These are phyloP conservation scores for Aphaenogaster ashmeadi DNA, from an alignment of 1,140 invertebrate species.

Conservation along the genomic window DNA sequence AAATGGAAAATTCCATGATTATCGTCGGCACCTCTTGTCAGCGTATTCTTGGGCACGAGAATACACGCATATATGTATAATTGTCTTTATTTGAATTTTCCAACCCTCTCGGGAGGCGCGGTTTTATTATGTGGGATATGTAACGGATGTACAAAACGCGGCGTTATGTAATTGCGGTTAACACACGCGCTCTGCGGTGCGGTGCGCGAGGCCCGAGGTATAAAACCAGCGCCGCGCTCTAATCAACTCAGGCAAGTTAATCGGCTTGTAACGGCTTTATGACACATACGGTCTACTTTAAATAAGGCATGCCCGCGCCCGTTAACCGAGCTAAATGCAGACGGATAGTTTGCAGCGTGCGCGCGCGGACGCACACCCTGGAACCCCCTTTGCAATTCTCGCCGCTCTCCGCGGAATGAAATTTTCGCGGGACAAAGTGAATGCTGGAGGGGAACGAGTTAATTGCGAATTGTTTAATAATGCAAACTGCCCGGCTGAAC, in stretches of 20 bases:
- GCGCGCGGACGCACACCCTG: neutral
- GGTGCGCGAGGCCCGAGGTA: slow-evolving; percentile 29
- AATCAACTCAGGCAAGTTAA: slow-evolving; percentile 63
- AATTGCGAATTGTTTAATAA: slow-evolving; percentile 70
- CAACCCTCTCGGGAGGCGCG: neutral
- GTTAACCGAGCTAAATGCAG: slow-evolving; percentile 41
- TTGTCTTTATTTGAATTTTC: slow-evolving; percentile 30
- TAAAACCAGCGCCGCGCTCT: slow-evolving; percentile 24
- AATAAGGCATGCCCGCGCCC: slow-evolving; percentile 31
- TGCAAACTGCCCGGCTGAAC: slow-evolving; percentile 38
- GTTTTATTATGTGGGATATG: slow-evolving; percentile 32
- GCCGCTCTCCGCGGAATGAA: slow-evolving; percentile 34
- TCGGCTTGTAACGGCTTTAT: slow-evolving; percentile 56
- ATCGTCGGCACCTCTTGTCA: neutral
- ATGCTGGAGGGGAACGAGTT: slow-evolving; percentile 53
- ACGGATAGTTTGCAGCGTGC: slow-evolving; percentile 47
- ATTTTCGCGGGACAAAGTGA: slow-evolving; percentile 60
- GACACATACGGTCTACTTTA: slow-evolving; percentile 55
- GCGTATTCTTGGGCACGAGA: neutral
- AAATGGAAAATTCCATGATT: neutral
- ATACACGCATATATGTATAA: slow-evolving; percentile 9
- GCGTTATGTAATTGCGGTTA: slow-evolving; percentile 55
- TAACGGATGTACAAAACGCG: slow-evolving; percentile 34
- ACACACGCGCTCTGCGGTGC: slow-evolving; percentile 8
- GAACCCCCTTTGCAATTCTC: slow-evolving; percentile 46